A percentile compares a stretch with the other conserved stretches of the same genome.
These are phyloP conservation scores for Lutjanus campechanus DNA, from an alignment of 2,797 vertebrate species.

Conservation along the genomic window DNA sequence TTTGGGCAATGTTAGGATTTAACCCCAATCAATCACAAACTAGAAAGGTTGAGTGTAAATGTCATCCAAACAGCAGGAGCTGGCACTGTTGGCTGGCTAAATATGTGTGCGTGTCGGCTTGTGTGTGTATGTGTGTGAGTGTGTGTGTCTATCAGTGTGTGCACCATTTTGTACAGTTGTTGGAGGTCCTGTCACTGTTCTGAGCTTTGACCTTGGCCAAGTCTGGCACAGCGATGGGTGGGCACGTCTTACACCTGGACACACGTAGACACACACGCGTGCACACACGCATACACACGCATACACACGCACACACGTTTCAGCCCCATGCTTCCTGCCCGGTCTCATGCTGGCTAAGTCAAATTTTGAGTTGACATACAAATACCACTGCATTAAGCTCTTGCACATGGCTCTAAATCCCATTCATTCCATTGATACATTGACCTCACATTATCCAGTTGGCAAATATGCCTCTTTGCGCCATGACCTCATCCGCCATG, in stretches of 20 bases:
- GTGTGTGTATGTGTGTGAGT: conserved; percentile 43
- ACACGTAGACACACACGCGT: conserved; percentile 38
- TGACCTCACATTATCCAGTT: conserved; percentile 79
- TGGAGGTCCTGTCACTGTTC: conserved; percentile 74
- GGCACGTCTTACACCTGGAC: conserved; percentile 68
- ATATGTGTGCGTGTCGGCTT: conserved; percentile 36
- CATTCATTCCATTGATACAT: conserved; percentile 79
- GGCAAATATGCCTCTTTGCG: conserved; percentile 66
- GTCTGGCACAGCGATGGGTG: conserved; percentile 67
- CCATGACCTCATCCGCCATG: conserved; percentile 77
- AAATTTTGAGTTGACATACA: conserved; percentile 78
- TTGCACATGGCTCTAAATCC: conserved; percentile 82
- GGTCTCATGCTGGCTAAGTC: conserved; percentile 69
- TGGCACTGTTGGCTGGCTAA: conserved; percentile 73
- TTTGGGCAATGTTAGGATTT: conserved; percentile 78
- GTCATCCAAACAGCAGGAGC: conserved; percentile 80
- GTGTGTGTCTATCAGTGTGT: conserved; percentile 25
- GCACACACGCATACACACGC: conserved; percentile 21
- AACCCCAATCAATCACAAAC: conserved; percentile 82
- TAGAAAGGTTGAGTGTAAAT: conserved; percentile 81
- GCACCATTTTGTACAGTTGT: conserved; percentile 65
- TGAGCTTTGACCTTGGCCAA: conserved; percentile 77
- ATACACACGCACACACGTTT: conserved; percentile 27
- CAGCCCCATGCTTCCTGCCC: conserved; percentile 43
- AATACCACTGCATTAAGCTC: conserved; percentile 80